These are phyloP conservation scores for Manis javanica DNA, from an alignment of 2,797 vertebrate genomes.

Conservation along the genomic window DNA sequence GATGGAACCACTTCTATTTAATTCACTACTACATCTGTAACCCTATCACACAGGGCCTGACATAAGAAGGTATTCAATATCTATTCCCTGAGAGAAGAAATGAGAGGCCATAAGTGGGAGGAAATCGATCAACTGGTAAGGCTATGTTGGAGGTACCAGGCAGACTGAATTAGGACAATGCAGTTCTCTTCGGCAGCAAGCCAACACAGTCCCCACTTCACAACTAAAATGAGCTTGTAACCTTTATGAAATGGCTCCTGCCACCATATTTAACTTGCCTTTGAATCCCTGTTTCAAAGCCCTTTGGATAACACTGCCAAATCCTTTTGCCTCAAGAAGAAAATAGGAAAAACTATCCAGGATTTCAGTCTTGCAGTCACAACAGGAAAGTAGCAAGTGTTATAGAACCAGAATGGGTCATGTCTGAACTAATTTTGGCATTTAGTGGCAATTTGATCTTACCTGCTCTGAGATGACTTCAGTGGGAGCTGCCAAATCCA, in stretches of 20 bases:
- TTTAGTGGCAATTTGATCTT: conserved; percentile 4
- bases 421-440: not conserved
- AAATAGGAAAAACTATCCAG: not conserved
- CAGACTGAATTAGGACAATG: not conserved
- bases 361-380: conserved; percentile 28
- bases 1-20: not conserved
- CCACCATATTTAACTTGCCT: not conserved
- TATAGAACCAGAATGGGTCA: not conserved
- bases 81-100: not conserved
- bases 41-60: not conserved
- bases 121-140: not conserved
- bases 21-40: not conserved
- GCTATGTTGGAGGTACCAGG: not conserved
- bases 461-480: not conserved
- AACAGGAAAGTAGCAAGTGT: not conserved
- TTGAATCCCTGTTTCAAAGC: not conserved
- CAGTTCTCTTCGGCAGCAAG: not conserved
- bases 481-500: not conserved
- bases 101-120: not conserved
- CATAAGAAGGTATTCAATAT: not conserved
- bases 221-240: conserved; percentile 53
- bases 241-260: conserved; percentile 13
- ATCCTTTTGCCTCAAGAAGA: not conserved
- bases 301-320: not conserved
- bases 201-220: not conserved